Evolutionary conservation across 23 tunicate species (phyloP), one percentile per base, ranked within the genome.

Genomic region (Trididemnum clinides): DNA sequence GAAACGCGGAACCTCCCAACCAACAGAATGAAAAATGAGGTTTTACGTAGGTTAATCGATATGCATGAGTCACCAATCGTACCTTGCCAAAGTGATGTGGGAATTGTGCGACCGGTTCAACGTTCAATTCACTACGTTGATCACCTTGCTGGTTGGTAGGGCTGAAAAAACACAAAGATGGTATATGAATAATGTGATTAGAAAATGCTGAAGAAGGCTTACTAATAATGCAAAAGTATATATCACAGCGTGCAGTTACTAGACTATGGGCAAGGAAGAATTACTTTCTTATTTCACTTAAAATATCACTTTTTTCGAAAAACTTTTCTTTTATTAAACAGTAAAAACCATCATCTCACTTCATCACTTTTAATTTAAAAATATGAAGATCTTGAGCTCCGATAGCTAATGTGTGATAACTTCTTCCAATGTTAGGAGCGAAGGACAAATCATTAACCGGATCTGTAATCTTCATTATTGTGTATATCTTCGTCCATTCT

Each of bases 371-470:
- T 33, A 92, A 49, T 33, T 75, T 86, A 72, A 64, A 89, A 33
- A 94, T 81, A 57, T 89, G 88, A 15, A 94, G 62, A 71, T 82
- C 84, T 29, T 94, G 87, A 33, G 98, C 89, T 15, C 90, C 98
- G 33, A 94, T 83, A 20, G 98, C 98, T 0, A 94, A 79, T 2
- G 77, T 82, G 50, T 93, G 98, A 50, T 91, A 44, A 25, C 54
- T 71, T 51, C 82, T 70, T 0, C 93, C 98, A 34, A 81, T 54
- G 50, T 94, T 87, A 2, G 98, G 98, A 0, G 98, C 93, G 73
- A 94, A 94, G 18, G 49, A 19, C 20, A 94, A 4, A 50, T 89
- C 90, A 82, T 74, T 89, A n/a, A 94, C 98, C 27, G 94, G 90
- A 19, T 94, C 95, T 0, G 95, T 85, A 19, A 94, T 75, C n/a